Evolutionary conservation across 2,888 invertebrate species (phyloP).

Genomic region (Caenorhabditis doughertyi): DNA sequence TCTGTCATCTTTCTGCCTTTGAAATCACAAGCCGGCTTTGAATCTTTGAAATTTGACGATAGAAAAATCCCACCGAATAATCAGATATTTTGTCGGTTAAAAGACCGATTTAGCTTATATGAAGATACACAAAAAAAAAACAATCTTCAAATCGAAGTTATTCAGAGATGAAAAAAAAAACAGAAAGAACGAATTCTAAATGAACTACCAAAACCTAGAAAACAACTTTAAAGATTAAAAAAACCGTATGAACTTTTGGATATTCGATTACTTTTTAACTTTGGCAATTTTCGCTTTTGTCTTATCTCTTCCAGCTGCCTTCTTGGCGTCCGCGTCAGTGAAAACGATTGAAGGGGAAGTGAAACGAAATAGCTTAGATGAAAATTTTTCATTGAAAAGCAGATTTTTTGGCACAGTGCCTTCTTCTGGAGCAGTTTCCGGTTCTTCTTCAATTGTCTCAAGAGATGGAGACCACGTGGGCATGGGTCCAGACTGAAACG

Average conservation of each 20-base stretch:
- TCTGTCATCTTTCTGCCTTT: constrained; percentile 3
- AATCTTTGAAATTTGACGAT: no score
- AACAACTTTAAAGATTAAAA: background rate
- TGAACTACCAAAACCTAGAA: background rate
- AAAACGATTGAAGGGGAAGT: constrained; percentile 77
- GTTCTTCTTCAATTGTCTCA: constrained; percentile 71
- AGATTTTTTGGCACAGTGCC: constrained; percentile 47
- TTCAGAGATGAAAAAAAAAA: no score
- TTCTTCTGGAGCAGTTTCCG: constrained; percentile 54
- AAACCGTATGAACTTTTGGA: constrained; percentile 21
- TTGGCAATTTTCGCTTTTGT: constrained; percentile 82
- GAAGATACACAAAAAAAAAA: no score
- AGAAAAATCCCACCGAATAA: no score
- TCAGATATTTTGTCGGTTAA: background rate
- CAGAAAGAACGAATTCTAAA: background rate
- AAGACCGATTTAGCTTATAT: no score
- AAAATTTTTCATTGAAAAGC: constrained; percentile 54
- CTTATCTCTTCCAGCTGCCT: constrained; percentile 76
- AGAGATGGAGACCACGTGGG: constrained; percentile 79
- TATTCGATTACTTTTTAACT: constrained; percentile 77
- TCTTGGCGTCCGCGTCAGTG: constrained; percentile 78
- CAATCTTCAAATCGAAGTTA: no score
- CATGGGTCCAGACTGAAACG: constrained; percentile 69
- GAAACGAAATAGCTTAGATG: constrained; percentile 67
- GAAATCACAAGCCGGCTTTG: background rate